These are phyloP conservation scores for Syngnathus scovelli DNA, from an alignment of 2,113 vertebrate genomes.

Conservation along the genomic window DNA sequence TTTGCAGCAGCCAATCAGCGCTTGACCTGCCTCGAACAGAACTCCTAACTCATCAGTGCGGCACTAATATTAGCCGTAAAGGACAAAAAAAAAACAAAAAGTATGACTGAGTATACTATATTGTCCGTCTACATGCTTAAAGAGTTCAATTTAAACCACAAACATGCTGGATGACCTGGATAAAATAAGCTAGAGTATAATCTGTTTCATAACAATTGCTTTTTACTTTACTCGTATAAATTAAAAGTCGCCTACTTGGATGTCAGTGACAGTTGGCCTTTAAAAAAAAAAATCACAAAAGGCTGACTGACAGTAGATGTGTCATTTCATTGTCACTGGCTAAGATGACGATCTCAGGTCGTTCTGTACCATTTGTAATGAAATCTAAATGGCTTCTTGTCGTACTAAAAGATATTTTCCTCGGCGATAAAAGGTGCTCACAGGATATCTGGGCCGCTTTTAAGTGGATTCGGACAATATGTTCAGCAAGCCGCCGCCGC, in stretches of 20 bases:
- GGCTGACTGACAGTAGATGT: conserved; percentile 4
- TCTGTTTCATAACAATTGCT: neutral
- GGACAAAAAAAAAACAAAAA: too few species aligned
- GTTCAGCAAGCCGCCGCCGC: conserved; percentile 30
- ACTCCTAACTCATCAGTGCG: too few species aligned
- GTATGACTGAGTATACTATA: too few species aligned
- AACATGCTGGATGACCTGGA: too few species aligned
- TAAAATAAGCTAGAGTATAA: too few species aligned
- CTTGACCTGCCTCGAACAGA: too few species aligned
- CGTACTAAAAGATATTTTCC: conserved; percentile 33
- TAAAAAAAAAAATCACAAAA: conserved; percentile 4
- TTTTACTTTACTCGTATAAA: neutral
- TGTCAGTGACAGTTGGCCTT: too few species aligned
- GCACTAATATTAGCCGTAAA: too few species aligned
- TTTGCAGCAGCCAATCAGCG: too few species aligned
- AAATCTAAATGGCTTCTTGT: conserved; percentile 45
- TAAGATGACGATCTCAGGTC: conserved; percentile 33
- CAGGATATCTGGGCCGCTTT: conserved; percentile 27
- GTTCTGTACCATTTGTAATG: conserved; percentile 26
- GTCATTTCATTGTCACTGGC: conserved; percentile 23
- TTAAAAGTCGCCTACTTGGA: neutral
- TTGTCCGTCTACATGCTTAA: too few species aligned
- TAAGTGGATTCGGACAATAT: conserved; percentile 31
- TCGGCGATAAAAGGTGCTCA: conserved; percentile 27
- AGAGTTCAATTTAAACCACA: too few species aligned